Conservation (phyloP, 2,797 vertebrate genomes). For the Odontamblyopus rebecca region DNA sequence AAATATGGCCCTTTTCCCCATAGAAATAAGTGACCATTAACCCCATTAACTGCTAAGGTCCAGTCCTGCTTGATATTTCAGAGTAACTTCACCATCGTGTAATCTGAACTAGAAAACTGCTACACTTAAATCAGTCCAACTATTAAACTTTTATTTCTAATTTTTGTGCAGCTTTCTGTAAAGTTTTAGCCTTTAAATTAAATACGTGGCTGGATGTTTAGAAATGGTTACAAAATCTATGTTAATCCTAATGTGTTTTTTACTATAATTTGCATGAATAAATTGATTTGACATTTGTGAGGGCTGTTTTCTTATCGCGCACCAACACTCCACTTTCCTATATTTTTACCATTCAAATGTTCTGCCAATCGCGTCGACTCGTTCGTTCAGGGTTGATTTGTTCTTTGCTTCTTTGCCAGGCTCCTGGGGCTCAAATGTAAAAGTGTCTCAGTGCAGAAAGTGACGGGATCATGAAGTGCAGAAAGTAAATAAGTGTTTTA, state of each 20-base stretch:
- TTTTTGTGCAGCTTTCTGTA: conserved; percentile 33
- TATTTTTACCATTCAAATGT: conserved; percentile 9
- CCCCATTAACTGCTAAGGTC: background rate
- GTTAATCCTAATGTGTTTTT: conserved; percentile 40
- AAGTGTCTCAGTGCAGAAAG: background rate
- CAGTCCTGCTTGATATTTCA: background rate
- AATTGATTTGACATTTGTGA: conserved; percentile 65
- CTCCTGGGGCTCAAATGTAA: conserved; percentile 4
- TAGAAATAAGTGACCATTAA: background rate
- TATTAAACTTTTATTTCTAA: conserved; percentile 28
- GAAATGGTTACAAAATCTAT: conserved; percentile 20
- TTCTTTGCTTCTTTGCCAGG: conserved; percentile 15
- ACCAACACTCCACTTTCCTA: conserved; percentile 6
- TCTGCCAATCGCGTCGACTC: conserved; percentile 4
- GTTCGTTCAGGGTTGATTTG: conserved; percentile 21
- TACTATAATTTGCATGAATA: conserved; percentile 78
- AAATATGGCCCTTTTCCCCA: background rate
- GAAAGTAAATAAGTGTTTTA: background rate
- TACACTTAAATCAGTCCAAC: conserved; percentile 4
- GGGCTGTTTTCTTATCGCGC: conserved; percentile 11
- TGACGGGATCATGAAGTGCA: background rate
- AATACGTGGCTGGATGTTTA: conserved; percentile 23
- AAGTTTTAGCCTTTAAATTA: conserved; percentile 21
- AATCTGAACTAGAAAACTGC: background rate
- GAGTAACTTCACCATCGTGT: no score